Evolutionary conservation across 2,888 invertebrate genomes (phyloP), one percentile per base, ranked within the genome.

Genomic region (Salpingus planirostris): DNA sequence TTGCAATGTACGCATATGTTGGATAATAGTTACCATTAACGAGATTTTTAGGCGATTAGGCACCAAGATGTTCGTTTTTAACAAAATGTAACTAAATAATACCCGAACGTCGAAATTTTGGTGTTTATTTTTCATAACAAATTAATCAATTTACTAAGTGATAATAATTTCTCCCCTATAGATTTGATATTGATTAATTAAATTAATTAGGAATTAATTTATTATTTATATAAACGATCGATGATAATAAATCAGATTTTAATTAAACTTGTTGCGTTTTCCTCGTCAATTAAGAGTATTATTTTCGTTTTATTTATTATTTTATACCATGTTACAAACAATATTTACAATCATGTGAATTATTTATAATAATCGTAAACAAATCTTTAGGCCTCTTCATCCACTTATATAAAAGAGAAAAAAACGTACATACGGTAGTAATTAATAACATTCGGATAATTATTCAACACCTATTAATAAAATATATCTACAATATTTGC

Each of bases 21-120:
- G 42, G 49, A 50, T 49, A 52, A 50, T 51, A 52, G 50, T 50
- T 52, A 52, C 52, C 50, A 49, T 41, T 42, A n/a, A 35, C 37
- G 41, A 45, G 39, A 43, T 42, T 40, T 32, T 35, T 11, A 33
- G 24, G n/a, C 8, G 38, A 33, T 14, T 18, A 30, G 27, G 21
- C 34, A 38, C 38, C 21, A 33, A 41, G 23, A 38, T 42, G 40
- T 36, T 33, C 11, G 34, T 29, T 29, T 37, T 29, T 31, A 28
- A 26, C 29, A 23, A 27, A 37, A 38, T 34, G 15, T 12, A 31
- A n/a, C n/a, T n/a, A n/a, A n/a, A n/a, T n/a, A n/a, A n/a, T n/a
- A n/a, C n/a, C n/a, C n/a, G n/a, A n/a, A n/a, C n/a, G n/a, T 32
- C 21, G 15, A 24, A 32, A 30, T 29, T 27, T 35, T 41, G 30